These are phyloP conservation scores for Eupithecia centaureata DNA, from an alignment of 2,888 invertebrate species.

Conservation along the genomic window DNA sequence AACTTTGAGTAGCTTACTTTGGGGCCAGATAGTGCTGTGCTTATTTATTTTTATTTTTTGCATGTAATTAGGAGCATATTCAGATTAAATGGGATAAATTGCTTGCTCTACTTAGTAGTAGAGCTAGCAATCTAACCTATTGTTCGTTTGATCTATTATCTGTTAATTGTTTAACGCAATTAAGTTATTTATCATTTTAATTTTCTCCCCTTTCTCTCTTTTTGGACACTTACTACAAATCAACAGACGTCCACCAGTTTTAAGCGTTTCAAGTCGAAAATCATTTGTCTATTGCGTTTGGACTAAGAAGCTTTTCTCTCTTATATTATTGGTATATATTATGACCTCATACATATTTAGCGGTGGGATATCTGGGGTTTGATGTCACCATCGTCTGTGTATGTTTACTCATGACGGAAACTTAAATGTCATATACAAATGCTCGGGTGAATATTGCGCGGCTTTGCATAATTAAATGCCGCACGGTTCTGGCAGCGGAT, in stretches of 20 bases:
- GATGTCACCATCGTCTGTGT: slow-evolving; percentile 40
- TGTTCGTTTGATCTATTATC: too few species aligned
- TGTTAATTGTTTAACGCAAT: too few species aligned
- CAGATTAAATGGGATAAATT: not conserved
- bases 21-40: too few species aligned
- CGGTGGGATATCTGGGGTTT: slow-evolving; percentile 39
- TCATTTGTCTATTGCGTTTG: slow-evolving; percentile 26
- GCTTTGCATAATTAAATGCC: slow-evolving; percentile 34
- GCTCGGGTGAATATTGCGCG: slow-evolving; percentile 22
- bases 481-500: slow-evolving; percentile 10
- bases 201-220: too few species aligned
- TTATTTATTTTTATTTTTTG: too few species aligned
- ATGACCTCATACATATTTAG: slow-evolving; percentile 47
- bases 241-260: not conserved
- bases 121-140: too few species aligned
- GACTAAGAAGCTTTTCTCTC: slow-evolving; percentile 42
- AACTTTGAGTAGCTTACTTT: too few species aligned
- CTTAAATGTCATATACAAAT: slow-evolving; percentile 38
- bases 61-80: not conserved
- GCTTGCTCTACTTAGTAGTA: not conserved
- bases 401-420: slow-evolving; percentile 36
- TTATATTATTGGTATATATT: slow-evolving; percentile 41
- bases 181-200: too few species aligned
- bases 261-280: not conserved
- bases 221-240: not conserved